Base-by-base conservation (phyloP, 2,888 invertebrate species). In the Terebella lapidaria region DNA sequence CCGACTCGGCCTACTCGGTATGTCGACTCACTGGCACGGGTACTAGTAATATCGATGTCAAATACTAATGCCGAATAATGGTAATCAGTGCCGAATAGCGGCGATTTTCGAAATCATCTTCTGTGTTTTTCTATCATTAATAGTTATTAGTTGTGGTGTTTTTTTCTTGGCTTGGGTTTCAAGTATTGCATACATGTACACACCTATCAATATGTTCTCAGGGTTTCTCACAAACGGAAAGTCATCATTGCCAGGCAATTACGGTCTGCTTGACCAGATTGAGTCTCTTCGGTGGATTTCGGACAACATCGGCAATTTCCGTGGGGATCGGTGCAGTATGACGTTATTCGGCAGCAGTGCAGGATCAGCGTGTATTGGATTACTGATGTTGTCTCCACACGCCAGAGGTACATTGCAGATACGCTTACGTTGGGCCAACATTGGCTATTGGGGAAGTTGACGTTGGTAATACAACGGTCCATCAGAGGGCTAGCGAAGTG, bases 271-370 rank as follows among this genome's bases (percentile, higher is more conserved):
- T 35, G 71, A 71, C 56, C 70, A 70, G 58, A 57, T 71, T 25
- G 27, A 52, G 46, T 70, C 68, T 10, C 57, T 71, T 57, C 47
- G 54, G 10, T 71, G 71, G 71, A 58, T 70, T 18, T 63, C 56
- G 28, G 62, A 65, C 20, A 68, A 72, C 59, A 67, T 65, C 56
- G 56, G 49, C 5, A 5, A 45, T 5, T 71, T 71, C 60, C 61
- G 67, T 49, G 68, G 68, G 2, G 67, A 72, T 55, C 57, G 56
- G 1, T 46, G 51, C 35, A 47, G 52, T 1, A 64, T 71, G 10
- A 71, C 71, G 10, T 49, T 71, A n/a, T 67, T 65, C 30, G 71
- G 71, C 22, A 70, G 70, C 64, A 70, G 70, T 56, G 71, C 71
- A 10, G 71, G 71, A 1, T 68, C 64, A n/a, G 67, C 70, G 22